These are phyloP conservation scores for Rhipidura dahli DNA, from an alignment of 2,113 vertebrate species.

Conservation along the genomic window DNA sequence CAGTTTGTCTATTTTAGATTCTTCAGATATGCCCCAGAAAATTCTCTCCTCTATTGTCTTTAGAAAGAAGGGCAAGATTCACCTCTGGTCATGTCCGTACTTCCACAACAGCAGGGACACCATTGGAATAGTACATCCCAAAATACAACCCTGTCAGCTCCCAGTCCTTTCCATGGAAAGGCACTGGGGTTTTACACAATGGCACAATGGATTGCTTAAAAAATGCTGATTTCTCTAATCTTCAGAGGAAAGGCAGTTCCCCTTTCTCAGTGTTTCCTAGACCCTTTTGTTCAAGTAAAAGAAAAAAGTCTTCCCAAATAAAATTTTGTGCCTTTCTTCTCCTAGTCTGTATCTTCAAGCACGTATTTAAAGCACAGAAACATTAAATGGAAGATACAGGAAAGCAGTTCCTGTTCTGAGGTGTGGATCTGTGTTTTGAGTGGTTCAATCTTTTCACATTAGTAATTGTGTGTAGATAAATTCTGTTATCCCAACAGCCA, in stretches of 20 bases:
- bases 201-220: not conserved
- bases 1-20: not conserved
- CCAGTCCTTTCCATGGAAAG: not conserved
- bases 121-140: not conserved
- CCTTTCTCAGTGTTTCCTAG: not conserved
- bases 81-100: not conserved
- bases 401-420: not conserved
- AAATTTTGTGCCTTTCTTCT: not conserved
- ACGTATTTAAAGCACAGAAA: not conserved
- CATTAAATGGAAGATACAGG: not conserved
- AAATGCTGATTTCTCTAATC: conserved; percentile 7
- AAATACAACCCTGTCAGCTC: not conserved
- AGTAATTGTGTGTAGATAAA: not conserved
- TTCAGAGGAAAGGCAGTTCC: not conserved
- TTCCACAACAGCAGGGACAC: not conserved
- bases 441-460: not conserved
- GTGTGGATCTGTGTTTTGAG: not conserved
- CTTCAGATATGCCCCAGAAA: not conserved
- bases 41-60: not conserved
- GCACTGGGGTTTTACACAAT: not conserved
- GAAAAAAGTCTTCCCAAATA: not conserved
- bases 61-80: not conserved
- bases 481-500: not conserved
- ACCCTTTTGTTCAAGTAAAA: not conserved
- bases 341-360: not conserved